Evolutionary conservation across 2,113 vertebrate genomes (phyloP), one percentile per base, ranked within the genome.

Genomic region (Melanerpes formicivorus): DNA sequence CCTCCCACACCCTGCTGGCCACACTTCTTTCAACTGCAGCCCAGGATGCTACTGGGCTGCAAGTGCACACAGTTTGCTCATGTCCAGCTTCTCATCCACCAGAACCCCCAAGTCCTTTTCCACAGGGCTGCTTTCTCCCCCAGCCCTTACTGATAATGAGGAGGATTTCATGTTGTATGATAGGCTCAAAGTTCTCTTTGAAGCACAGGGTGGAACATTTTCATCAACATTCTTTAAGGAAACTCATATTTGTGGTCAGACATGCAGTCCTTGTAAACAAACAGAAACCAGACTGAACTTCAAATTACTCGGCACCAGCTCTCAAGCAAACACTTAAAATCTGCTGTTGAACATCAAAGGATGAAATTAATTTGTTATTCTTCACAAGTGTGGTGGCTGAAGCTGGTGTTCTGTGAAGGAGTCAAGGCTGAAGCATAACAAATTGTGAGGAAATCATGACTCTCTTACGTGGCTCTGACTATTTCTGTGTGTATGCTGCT

Each of bases 371-470:
- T 84, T 63, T 77, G 25, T 91, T 90, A 50, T 78, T 26, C 30
- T 27, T 2, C 59, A 42, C 18, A 64, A 48, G 14, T 54, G 34
- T 2, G 0, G 18, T 60, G 42, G 17, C 44, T 87, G 48, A 6
- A 56, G 6, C 18, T 86, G 74, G 10, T 92, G 40, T 87, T 95
- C 90, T 93, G 48, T 72, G 71, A 64, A 94, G 60, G 75, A 87
- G 37, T 74, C 81, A 71, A 65, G 90, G 75, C 32, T 87, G 84
- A 95, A 88, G 60, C 81, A 26, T 56, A 82, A 46, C 32, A 60
- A 92, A 94, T 85, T 82, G 60, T 90, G 84, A 89, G 67, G 74
- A 76, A 94, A 90, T 94, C 2, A 46, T 70, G 27, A 30, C 34
- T 73, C n/a, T 69, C 17, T 63, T 65, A 66, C 0, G 1, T 2